Evolutionary conservation across 2,797 vertebrate species (phyloP), one percentile per base, ranked within the genome.

Genomic region (Anabacerthia variegaticeps): DNA sequence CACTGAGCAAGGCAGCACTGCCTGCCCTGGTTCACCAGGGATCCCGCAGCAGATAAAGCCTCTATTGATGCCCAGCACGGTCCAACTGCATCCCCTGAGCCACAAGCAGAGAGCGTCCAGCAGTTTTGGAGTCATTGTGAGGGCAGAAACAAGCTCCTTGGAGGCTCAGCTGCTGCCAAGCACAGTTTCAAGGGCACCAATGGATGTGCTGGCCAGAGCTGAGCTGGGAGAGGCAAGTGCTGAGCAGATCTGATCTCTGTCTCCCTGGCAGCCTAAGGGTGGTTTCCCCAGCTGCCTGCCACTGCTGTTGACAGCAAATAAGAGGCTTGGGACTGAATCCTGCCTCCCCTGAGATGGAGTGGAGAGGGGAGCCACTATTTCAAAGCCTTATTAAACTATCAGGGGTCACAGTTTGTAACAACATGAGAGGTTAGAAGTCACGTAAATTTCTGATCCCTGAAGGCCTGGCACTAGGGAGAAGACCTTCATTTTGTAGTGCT

Each of bases 331-430:
- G 69, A 78, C 46, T 51, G 49, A 85, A 85, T 72, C 51, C 58
- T 94, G 58, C 34, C 62, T 85, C 52, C 37, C 30, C 8, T 39
- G 15, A 85, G 37, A 72, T 22, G 19, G 58, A 86, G 52, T 1
- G 0, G 24, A 78, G n/a, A 80, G 16, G 5, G 23, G 21, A 83
- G 18, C 16, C 1, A 2, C 39, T 93, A 26, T 68, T 88, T 54
- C 58, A 90, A 86, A 94, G 14, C 54, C 51, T 54, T 83, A 75
- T 78, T 84, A 92, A 91, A 69, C 46, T 66, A 14, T 30, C 13
- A 0, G 0, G 18, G 39, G 26, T 91, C 89, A 78, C 12, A 65
- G 24, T 36, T n/a, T 36, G 30, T 77, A 83, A 93, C 49, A 77
- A 54, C 37, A 48, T 12, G n/a, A 81, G n/a, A 30, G 27, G 49